A percentile compares a stretch with the other conserved stretches of the same genome.
Conservation (phyloP, 2,113 vertebrate species). For the Micronycteris hirsuta region DNA sequence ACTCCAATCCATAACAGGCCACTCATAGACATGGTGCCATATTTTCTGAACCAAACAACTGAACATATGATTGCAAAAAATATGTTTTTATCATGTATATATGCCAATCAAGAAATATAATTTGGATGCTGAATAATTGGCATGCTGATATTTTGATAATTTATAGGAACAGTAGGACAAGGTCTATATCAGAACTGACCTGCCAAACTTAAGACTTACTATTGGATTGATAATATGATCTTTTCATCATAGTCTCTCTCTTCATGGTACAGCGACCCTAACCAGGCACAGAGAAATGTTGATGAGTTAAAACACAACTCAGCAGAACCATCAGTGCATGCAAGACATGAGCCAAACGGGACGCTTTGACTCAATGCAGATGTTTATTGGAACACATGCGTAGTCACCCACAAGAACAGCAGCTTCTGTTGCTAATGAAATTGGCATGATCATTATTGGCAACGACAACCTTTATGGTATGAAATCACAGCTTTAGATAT, state of each 20-base stretch:
- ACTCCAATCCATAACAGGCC: neutral
- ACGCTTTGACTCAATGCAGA: conserved; percentile 39
- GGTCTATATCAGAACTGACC: neutral
- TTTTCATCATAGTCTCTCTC: neutral
- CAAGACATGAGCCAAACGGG: conserved; percentile 9
- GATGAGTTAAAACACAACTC: conserved; percentile 34
- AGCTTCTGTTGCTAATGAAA: conserved; percentile 32
- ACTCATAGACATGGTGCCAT: neutral
- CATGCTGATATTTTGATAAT: neutral
- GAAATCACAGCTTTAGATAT: neutral
- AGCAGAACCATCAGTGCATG: conserved; percentile 6
- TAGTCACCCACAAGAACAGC: conserved; percentile 12
- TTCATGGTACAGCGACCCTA: neutral
- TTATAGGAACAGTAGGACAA: neutral
- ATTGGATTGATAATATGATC: neutral
- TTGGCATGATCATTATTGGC: neutral
- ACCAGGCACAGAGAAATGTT: neutral
- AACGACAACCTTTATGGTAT: neutral
- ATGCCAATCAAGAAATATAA: neutral
- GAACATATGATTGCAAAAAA: neutral
- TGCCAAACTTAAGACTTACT: neutral
- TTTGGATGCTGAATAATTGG: neutral
- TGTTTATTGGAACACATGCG: conserved; percentile 56
- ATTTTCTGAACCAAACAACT: neutral
- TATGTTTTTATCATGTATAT: neutral